Conservation (phyloP, 2,797 vertebrate genomes). For the Holocentrus rufus region DNA sequence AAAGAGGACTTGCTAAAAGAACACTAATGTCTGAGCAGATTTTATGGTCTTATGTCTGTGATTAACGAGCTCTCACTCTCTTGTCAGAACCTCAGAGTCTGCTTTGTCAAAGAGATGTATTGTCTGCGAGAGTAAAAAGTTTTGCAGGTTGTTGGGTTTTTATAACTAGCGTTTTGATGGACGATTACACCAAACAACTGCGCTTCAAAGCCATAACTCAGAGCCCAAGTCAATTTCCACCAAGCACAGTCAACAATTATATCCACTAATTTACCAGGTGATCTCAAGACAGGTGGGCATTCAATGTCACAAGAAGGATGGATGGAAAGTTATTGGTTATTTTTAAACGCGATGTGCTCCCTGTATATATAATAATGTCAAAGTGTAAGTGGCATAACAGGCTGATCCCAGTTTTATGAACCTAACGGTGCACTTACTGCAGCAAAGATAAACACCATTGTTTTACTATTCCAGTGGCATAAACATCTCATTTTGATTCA, state of each 20-base stretch:
- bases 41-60: conserved; percentile 52
- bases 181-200: conserved; percentile 54
- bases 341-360: conserved; percentile 4
- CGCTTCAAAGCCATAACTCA: conserved; percentile 54
- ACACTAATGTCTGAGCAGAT: conserved; percentile 50
- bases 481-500: conserved; percentile 39
- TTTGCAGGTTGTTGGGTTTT: conserved; percentile 60
- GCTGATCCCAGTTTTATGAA: conserved; percentile 44
- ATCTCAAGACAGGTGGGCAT: conserved; percentile 47
- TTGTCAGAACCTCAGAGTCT: conserved; percentile 53
- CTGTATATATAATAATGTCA: conserved; percentile 43
- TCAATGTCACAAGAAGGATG: conserved; percentile 55
- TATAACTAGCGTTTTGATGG: conserved; percentile 58
- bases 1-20: conserved; percentile 38
- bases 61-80: conserved; percentile 54
- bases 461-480: conserved; percentile 38
- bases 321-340: conserved; percentile 4
- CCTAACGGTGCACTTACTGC: conserved; percentile 24
- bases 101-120: conserved; percentile 64
- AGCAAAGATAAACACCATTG: conserved; percentile 39
- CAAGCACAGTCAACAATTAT: conserved; percentile 40
- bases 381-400: conserved; percentile 35
- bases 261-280: conserved; percentile 58
- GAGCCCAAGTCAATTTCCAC: conserved; percentile 35
- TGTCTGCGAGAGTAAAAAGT: conserved; percentile 47